These are phyloP conservation scores for Corythornis cristatus DNA, from an alignment of 2,113 vertebrate genomes.

Conservation along the genomic window DNA sequence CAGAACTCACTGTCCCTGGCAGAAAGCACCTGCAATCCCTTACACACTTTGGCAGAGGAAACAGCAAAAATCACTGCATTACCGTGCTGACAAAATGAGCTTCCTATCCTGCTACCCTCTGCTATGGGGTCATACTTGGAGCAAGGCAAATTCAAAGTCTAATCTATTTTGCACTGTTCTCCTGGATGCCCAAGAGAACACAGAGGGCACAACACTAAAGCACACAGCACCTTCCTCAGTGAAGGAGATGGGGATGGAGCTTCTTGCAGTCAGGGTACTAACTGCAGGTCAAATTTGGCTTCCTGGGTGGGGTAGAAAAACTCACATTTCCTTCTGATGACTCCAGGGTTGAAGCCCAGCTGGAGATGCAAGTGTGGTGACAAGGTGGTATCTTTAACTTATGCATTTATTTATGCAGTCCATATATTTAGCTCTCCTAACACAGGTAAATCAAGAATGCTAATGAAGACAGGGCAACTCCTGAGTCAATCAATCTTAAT, in stretches of 20 bases:
- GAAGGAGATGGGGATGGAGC: background rate
- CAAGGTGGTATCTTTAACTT: background rate
- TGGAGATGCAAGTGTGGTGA: background rate
- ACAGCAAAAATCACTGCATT: background rate
- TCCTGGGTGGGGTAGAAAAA: background rate
- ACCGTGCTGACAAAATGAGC: background rate
- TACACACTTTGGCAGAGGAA: background rate
- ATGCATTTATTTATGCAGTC: background rate
- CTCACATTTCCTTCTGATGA: background rate
- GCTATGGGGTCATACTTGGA: background rate
- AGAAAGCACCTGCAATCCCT: background rate
- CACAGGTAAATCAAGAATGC: slow-evolving; percentile 7
- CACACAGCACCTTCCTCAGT: background rate
- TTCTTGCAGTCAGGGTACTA: background rate
- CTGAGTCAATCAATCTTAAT: background rate
- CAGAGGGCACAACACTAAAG: background rate
- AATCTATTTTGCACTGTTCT: background rate
- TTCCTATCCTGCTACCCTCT: background rate
- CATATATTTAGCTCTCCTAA: background rate
- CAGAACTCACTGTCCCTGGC: background rate
- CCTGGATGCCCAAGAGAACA: background rate
- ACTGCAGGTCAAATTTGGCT: background rate
- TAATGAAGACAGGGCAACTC: background rate
- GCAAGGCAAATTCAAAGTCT: background rate
- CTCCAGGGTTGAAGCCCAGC: background rate